Base-by-base conservation (phyloP, 2,797 vertebrate species). In the Paguma larvata region DNA sequence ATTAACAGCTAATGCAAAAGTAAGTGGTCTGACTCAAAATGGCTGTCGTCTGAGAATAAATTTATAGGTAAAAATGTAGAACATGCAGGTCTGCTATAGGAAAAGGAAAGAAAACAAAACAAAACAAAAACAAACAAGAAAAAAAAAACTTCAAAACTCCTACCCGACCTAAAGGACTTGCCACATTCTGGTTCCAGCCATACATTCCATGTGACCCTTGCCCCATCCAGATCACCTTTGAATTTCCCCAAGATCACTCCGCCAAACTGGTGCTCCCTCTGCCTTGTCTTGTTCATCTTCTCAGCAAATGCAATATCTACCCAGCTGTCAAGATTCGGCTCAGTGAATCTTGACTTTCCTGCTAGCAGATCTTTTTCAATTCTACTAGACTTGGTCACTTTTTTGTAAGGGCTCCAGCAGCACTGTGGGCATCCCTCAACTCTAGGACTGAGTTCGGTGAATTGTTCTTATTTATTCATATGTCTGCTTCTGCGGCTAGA, bases 181-280 rank as follows among this genome's bases (percentile, higher is more conserved):
- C 41, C 9, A 13, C 41, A 46, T 19, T 48, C 46, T 72, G 25
- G 1, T 30, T 25, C 8, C 27, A 41, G 6, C 23, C 38, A 3
- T 32, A 44, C 12, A 23, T 1, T 75, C 38, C 30, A 5, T 7
- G 8, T 10, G 63, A 44, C 21, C 19, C 23, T 59, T 56, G 6
- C 9, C 11, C 3, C 3, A 85, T 11, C 30, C 6, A 32, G 2
- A 44, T 44, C 25, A 38, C 32, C 34, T 32, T 67, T 25, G 46
- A 41, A 75, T 9, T 14, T 16, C 13, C 16, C 13, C 41, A 23
- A n/a, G n/a, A 19, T 16, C 2, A 0, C 11, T 1, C 2, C 10
- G 18, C 32, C 6, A 83, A 82, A 16, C 9, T 4, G 4, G 1
- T 21, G 0, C 1, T 75, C 12, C 3, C 1, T 46, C 32, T 6